Evolutionary conservation across 2,888 invertebrate species (phyloP).

Genomic region (Nomada hirtipes): DNA sequence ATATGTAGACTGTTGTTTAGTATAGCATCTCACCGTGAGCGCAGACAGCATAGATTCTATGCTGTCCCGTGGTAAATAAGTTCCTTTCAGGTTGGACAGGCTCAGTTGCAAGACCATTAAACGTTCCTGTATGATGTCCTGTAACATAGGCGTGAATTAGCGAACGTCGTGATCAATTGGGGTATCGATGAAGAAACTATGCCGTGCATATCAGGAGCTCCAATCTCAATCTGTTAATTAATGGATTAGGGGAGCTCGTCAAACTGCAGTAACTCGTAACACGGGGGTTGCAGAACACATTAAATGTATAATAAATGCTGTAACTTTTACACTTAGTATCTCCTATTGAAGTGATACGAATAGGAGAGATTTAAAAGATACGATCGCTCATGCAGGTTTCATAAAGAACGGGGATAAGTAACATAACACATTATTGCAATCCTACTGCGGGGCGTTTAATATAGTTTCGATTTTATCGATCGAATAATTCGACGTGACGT

Average conservation of each 20-base stretch:
- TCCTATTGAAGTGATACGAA: not conserved
- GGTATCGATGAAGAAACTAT: slow-evolving; percentile 47
- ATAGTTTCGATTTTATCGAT: not conserved
- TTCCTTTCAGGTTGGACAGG: slow-evolving; percentile 88
- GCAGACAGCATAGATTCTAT: slow-evolving; percentile 90
- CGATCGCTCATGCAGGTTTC: slow-evolving; percentile 14
- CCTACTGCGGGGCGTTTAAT: not conserved
- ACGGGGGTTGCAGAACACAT: slow-evolving; percentile 5
- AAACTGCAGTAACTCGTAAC: slow-evolving; percentile 42
- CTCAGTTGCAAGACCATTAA: slow-evolving; percentile 90
- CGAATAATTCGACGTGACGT: not conserved
- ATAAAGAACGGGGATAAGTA: not conserved
- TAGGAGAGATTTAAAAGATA: not conserved
- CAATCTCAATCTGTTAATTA: slow-evolving; percentile 69
- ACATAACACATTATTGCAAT: not conserved
- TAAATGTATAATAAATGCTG: slow-evolving; percentile 9
- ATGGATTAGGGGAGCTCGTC: slow-evolving; percentile 74
- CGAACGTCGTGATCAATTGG: not conserved
- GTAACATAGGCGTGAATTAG: slow-evolving; percentile 60
- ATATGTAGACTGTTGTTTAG: not conserved
- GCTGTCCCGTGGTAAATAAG: slow-evolving; percentile 89
- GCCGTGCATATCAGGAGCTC: slow-evolving; percentile 69
- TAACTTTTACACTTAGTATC: not conserved
- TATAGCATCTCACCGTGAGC: slow-evolving; percentile 87
- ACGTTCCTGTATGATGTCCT: slow-evolving; percentile 85